Evolutionary conservation across 2,888 invertebrate genomes (phyloP), one percentile per base, ranked within the genome.

Genomic region (Drosophila pseudotakahashii): DNA sequence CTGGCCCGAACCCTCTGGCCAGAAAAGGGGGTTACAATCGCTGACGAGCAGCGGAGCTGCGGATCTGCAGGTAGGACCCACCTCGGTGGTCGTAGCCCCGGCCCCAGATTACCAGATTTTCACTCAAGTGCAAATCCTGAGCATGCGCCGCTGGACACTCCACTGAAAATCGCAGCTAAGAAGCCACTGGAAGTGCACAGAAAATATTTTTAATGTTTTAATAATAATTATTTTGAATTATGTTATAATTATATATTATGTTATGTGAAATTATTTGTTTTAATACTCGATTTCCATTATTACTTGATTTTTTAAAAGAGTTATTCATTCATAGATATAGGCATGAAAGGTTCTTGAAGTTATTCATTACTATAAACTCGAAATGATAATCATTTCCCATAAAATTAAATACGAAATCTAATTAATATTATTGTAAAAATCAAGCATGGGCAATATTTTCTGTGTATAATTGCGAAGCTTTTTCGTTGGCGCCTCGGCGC

Each of bases 71-170:
- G 74, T 58, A 73, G 60, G n/a, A 45, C 32, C 74, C 62, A 73
- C 73, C 73, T 60, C 62, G 81, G 86, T 80, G 86, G 83, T 73
- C 81, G 72, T 2, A 14, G 10, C 14, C 19, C 51, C n/a, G 4
- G 2, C 30, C 13, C 52, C 36, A 30, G 13, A 4, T 42, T 13
- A 7, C 9, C 30, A 47, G 11, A 16, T 74, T 79, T 72, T 59
- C 80, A 82, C n/a, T 59, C 52, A 44, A 76, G 66, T 78, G 77
- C 83, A 66, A 76, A 68, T 82, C 86, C 86, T 80, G 86, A 61
- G 53, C 86, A 86, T 82, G 81, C 75, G 70, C 63, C 60, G 71
- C 73, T 80, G 74, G 74, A 75, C 73, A 82, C 71, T 76, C 67
- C 62, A 86, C 48, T 83, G 83, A 44, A 61, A 41, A 32, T 53